Conservation (phyloP, 2,888 invertebrate genomes). For the Drosophila neonasuta region DNA sequence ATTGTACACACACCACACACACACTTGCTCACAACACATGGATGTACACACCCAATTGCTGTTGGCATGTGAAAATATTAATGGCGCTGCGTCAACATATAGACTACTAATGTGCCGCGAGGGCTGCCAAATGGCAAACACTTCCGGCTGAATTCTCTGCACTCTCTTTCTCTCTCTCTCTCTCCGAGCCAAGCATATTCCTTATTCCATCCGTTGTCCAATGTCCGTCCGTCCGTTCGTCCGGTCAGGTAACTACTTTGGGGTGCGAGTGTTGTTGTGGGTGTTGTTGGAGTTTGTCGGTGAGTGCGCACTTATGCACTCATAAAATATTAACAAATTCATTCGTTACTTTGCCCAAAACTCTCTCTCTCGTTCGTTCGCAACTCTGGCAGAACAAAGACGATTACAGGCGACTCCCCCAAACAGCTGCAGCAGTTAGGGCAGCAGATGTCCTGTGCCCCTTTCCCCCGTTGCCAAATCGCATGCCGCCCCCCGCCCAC, state of each 20-base stretch:
- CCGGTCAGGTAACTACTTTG: conserved; percentile 23
- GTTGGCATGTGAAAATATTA: conserved; percentile 73
- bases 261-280: conserved; percentile 2
- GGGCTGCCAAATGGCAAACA: conserved; percentile 78
- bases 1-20: conserved; percentile 38
- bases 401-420: conserved; percentile 61
- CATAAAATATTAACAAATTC: conserved; percentile 81
- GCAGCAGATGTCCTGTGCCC: conserved; percentile 59
- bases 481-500: conserved; percentile 12
- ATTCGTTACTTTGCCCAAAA: conserved; percentile 78
- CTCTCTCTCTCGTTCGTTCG: conserved; percentile 33
- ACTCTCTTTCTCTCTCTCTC: conserved; percentile 12
- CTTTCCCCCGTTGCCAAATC: conserved; percentile 6
- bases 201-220: conserved; percentile 10
- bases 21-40: conserved; percentile 7
- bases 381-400: conserved; percentile 70
- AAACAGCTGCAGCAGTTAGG: conserved; percentile 21
- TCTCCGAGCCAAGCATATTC: conserved; percentile 5
- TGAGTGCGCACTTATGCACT: conserved; percentile 79
- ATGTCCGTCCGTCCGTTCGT: conserved; percentile 1
- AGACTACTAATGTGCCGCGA: conserved; percentile 81
- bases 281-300: conserved; percentile 28
- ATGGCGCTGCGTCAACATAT: conserved; percentile 74
- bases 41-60: conserved; percentile 25
- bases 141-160: conserved; percentile 53